Base-by-base conservation (phyloP, 92 coral and sea anemone genomes). In the Scolanthus callimorphus region DNA sequence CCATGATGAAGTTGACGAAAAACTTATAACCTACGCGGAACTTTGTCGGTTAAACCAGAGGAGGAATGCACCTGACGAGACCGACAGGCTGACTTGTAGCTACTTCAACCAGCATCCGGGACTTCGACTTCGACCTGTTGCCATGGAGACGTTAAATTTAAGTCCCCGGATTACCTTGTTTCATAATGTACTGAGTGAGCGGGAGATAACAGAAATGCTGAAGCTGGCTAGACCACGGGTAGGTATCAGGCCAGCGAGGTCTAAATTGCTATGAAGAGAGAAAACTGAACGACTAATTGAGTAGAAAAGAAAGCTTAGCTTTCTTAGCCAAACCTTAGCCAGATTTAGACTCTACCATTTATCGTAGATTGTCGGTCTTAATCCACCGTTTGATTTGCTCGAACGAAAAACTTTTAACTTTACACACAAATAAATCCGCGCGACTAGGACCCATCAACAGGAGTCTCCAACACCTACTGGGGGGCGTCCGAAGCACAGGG, bases 181-280 rank as follows among this genome's bases (percentile, higher is more conserved):
- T 51, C 85, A 62, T 6, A 73, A 62, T 46, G 74, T 78, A 20
- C 29, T 83, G 49, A 56, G 70, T 22, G 77, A 83, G 23, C 30
- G 1, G 17, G 85, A 83, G 20, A 70, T 83, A n/a, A 81, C 65
- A 13, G 66, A 60, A 27, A 37, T 83, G 20, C 60, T 77, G 41
- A 29, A 50, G 4, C 28, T 66, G 28, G 90, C 90, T 10, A 43
- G 63, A 20, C 90, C 90, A 2, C 29, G 56, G 67, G 83, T 82
- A 27, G 70, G 84, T 44, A 15, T 20, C 17, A 15, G 8, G 15
- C 27, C 26, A 3, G 21, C 17, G 9, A 15, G 8, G n/a, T n/a
- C n/a, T n/a, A n/a, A n/a, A n/a, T n/a, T n/a, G n/a, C n/a, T n/a
- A n/a, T n/a, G n/a, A n/a, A n/a, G n/a, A n/a, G n/a, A n/a, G n/a